Base-by-base conservation (phyloP, 2,888 invertebrate species). In the Troglohyphantes excavatus region DNA sequence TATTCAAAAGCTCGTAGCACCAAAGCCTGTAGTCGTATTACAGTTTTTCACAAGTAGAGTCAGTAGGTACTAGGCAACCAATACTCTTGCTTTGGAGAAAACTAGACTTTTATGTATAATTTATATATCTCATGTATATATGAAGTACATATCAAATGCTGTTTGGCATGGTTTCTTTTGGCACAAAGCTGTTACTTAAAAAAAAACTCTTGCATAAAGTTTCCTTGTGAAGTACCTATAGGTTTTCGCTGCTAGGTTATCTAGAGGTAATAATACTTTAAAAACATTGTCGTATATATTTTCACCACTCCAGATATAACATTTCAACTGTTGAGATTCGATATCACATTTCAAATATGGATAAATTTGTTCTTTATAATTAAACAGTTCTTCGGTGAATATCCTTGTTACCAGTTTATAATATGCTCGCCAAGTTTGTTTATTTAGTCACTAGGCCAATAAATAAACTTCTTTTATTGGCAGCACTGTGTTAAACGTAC, bases 1-100 rank as follows among this genome's bases (percentile, higher is more conserved):
- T 46, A 59, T 82, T 75, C 75, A 53, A 88, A 88, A 88, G 88
- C 88, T 88, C 88, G 68, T 88, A 88, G 88, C 88, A 88, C 88
- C 88, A 88, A 82, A 82, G 88, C 88, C 23, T 72, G 79, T 87
- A 72, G 59, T 79, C 43, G 70, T 29, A 72, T 76, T 73, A 83
- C 72, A 83, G 83, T 73, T 83, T 73, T 82, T 82, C 59, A 85
- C 85, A 85, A 53, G 61, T 68, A 26, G 78, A 61, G 21, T 33
- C 46, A 78, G 29, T 78, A 61, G 33, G 78, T 78, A 39, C 76
- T 76, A 63, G 63, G 63, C 78, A 78, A 39, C 78, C 63, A 78
- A 7, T 33, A 61, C 65, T 33, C 26, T 11, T 72, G 72, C 73
- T 70, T 68, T 63, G 46, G 26, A 68, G 63, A 88, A 81, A n/a